Evolutionary conservation across 2,113 vertebrate species (phyloP).

Genomic region (Phylloscopus trochilus): DNA sequence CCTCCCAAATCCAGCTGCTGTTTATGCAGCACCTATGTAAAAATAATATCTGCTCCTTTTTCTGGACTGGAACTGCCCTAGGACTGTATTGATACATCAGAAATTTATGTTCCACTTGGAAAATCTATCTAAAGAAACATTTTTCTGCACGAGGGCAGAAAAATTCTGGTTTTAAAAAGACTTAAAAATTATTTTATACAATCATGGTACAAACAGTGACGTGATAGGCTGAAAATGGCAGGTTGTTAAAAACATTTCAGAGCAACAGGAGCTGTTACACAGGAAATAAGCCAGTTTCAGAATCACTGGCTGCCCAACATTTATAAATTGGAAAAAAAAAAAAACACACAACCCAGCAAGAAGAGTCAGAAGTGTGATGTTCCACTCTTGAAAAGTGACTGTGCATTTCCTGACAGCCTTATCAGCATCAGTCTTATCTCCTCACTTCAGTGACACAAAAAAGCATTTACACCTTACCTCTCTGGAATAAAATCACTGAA

Average conservation of each 20-base stretch:
- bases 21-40: constrained; percentile 25
- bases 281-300: constrained; percentile 61
- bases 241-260: background rate
- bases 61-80: background rate
- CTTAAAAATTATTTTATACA: background rate
- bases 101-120: background rate
- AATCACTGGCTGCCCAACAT: constrained; percentile 21
- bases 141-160: background rate
- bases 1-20: constrained; percentile 57
- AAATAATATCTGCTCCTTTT: constrained; percentile 16
- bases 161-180: background rate
- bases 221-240: background rate
- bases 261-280: background rate
- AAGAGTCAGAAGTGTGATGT: constrained; percentile 2
- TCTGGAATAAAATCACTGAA: background rate
- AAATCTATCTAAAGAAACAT: background rate
- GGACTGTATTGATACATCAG: background rate
- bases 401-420: constrained; percentile 46
- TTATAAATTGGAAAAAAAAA: background rate
- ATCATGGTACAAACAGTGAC: background rate
- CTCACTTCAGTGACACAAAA: background rate
- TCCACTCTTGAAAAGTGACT: constrained; percentile 46
- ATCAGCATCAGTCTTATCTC: background rate
- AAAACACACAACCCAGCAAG: background rate
- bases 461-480: background rate